Evolutionary conservation across 1,140 invertebrate species (phyloP), one percentile per base, ranked within the genome.

Genomic region (Apis dorsata): DNA sequence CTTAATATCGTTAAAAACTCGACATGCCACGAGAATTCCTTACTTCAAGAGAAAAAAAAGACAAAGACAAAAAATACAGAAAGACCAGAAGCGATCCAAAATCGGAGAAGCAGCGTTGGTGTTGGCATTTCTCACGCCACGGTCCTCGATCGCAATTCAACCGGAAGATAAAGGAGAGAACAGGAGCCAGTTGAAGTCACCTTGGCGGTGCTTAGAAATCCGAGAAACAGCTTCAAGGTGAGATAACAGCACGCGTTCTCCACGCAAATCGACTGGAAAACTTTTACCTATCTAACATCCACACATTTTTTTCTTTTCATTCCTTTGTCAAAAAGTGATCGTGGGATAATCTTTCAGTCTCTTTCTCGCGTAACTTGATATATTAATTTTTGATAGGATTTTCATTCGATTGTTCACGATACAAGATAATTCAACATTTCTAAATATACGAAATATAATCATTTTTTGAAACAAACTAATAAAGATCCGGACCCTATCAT

Each of bases 191-290:
- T 11, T 15, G 49, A 34, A 79, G 68, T 79, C 68, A 65, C 80
- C 80, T 82, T 82, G 73, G 55, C 65, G 68, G 49, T 53, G 44
- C 63, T 80, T 75, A 76, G 83, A 85, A 85, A 85, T 75, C 44
- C 66, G 79, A 85, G 65, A 76, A 75, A 75, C 51, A 49, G 49
- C n/a, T 71, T 57, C 83, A 81, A 84, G 83, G 83, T 74, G 71
- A 81, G 66, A 62, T 72, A 55, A 53, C 53, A 55, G 24, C 72
- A 11, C 55, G 70, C 59, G 66, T 49, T 44, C 53, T 71, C 53
- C 70, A 68, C 60, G 60, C 77, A 59, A 69, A 84, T 80, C 44
- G 24, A 55, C 15, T 28, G 13, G 17, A 19, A 8, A 51, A 34
- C 65, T 72, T 24, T 81, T 70, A n/a, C 63, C 34, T 51, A 28